Conservation (phyloP, 2,888 invertebrate species). For the Nysson spinosus region DNA sequence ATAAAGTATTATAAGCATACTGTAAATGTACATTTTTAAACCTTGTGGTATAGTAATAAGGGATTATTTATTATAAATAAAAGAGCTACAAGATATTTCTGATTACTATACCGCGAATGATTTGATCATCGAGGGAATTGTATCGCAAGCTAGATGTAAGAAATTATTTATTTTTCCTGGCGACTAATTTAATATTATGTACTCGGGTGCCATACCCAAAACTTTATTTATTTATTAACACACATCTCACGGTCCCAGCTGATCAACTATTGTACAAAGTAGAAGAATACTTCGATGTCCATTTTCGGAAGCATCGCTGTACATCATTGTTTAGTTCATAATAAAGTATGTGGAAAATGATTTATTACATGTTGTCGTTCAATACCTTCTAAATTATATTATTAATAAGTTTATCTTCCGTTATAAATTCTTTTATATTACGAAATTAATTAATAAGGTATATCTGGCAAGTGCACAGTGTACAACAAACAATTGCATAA, state of each 20-base stretch:
- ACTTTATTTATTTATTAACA: slow-evolving; percentile 37
- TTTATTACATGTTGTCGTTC: too few relatives aligned
- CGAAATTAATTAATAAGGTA: too few relatives aligned
- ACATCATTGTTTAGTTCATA: slow-evolving; percentile 35
- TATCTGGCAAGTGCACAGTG: too few relatives aligned
- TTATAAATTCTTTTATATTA: too few relatives aligned
- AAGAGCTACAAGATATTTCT: neutral
- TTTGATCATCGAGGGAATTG: too few relatives aligned
- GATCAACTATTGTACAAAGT: slow-evolving; percentile 36
- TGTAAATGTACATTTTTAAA: too few relatives aligned
- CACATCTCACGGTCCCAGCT: neutral
- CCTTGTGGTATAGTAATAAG: too few relatives aligned
- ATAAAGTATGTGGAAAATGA: slow-evolving; percentile 43
- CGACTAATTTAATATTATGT: slow-evolving; percentile 59
- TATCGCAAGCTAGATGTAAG: slow-evolving; percentile 28
- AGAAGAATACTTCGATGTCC: slow-evolving; percentile 22
- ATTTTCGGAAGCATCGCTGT: slow-evolving; percentile 30
- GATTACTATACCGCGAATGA: too few relatives aligned
- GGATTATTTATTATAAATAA: neutral
- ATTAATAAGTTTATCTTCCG: too few relatives aligned
- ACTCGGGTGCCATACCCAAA: slow-evolving; percentile 73
- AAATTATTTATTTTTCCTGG: slow-evolving; percentile 39
- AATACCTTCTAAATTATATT: too few relatives aligned
- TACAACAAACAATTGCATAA: too few relatives aligned
- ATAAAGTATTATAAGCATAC: too few relatives aligned